Base-by-base conservation (phyloP, 2,113 vertebrate species). In the Herpetotheres cachinnans region DNA sequence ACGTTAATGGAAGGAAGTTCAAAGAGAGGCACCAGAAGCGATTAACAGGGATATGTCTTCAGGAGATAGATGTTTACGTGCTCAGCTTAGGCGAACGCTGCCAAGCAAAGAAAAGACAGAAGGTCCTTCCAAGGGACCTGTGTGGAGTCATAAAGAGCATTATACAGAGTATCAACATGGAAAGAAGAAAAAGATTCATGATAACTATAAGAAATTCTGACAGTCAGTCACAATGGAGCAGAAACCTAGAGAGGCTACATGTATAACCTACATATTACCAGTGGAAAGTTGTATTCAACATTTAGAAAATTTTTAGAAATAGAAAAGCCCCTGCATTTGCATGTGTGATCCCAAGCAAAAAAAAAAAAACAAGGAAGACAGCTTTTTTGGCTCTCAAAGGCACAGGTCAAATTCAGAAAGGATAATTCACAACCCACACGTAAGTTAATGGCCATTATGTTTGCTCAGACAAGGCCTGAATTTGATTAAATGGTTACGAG, bases 401-500 rank as follows among this genome's bases (percentile, higher is more conserved):
- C 54, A 54, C 40, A 81, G 61, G 70, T 93, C 89, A 91, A 13
- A 93, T 90, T 91, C 55, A 69, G 71, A 82, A 93, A 82, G 71
- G 66, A 77, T 72, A 80, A 90, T 85, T 93, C 79, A 73, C 90
- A 92, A 92, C 27, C 29, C 63, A 69, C 62, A 83, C 38, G 15
- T 69, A 95, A 95, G 65, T 87, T 88, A 88, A 94, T 69, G 50
- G 46, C 66, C 59, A 86, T 94, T 95, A 90, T 74, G 59, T 88
- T 97, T 95, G 84, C 76, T 95, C 50, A 77, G 85, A 92, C 74
- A 86, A 96, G 62, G 79, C 59, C 38, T 74, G 93, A 94, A 95
- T 95, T 93, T 90, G 92, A 95, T 86, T 90, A 88, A 97, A 95
- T 73, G 50, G 27, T 77, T 95, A 87, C 54, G 22, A 86, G 54